Evolutionary conservation across 2,888 invertebrate species (phyloP).

Genomic region (Biston stratarius): DNA sequence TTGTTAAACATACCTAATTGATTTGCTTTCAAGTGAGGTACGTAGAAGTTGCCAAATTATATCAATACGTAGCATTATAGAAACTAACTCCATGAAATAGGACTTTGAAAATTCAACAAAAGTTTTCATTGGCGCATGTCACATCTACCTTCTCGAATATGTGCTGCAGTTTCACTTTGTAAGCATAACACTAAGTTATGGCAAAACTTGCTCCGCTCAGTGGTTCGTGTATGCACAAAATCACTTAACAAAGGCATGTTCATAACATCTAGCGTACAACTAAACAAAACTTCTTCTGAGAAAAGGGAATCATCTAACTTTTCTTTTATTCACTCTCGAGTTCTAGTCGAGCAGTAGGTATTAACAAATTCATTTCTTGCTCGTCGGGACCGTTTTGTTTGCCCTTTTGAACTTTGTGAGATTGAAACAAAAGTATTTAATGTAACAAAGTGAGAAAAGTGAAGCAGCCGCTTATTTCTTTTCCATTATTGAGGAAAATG

Average conservation of each 20-base stretch:
- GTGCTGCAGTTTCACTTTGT: conserved; percentile 36
- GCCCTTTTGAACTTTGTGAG: conserved; percentile 46
- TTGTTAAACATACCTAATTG: too few species aligned
- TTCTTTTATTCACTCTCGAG: conserved; percentile 43
- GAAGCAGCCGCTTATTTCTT: conserved; percentile 37
- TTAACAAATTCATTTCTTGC: conserved; percentile 48
- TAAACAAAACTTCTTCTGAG: conserved; percentile 35
- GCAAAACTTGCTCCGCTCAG: conserved; percentile 46
- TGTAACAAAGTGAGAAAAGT: conserved; percentile 36
- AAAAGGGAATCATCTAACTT: conserved; percentile 37
- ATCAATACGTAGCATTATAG: conserved; percentile 1
- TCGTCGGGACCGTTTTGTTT: conserved; percentile 42
- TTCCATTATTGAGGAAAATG: conserved; percentile 37
- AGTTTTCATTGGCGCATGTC: conserved; percentile 17
- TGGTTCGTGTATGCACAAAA: conserved; percentile 46
- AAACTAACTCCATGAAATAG: conserved; percentile 1
- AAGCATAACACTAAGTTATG: conserved; percentile 47
- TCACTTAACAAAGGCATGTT: conserved; percentile 45
- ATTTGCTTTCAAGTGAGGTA: neutral
- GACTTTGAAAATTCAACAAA: conserved; percentile 14
- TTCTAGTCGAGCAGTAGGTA: conserved; percentile 38
- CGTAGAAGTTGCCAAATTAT: neutral
- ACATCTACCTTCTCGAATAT: conserved; percentile 15
- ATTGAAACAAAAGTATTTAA: conserved; percentile 41
- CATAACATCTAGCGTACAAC: conserved; percentile 38